A percentile compares a stretch with the other conserved stretches of the same genome.
Evolutionary conservation across 2,888 invertebrate species (phyloP).

Genomic region (Limnephilus marmoratus): DNA sequence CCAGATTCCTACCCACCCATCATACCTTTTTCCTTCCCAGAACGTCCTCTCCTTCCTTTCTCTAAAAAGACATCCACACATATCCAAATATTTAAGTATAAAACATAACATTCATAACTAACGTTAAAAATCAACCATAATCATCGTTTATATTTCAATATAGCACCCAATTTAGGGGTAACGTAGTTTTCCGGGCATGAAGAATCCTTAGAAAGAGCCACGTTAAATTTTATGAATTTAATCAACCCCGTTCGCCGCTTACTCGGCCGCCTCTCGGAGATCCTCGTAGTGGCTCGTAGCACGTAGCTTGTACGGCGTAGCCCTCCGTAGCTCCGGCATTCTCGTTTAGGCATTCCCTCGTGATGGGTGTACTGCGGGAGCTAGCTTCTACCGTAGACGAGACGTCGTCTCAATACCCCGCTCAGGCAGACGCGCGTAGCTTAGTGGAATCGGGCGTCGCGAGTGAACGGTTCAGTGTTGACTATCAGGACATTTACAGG

Average conservation of each 20-base stretch:
- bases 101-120: too few species aligned
- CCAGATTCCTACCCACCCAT: too few species aligned
- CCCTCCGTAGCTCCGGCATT: conserved; percentile 12
- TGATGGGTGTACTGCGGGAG: conserved; percentile 60
- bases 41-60: too few species aligned
- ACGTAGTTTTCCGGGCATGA: not conserved
- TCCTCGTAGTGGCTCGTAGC: not conserved
- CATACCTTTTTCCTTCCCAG: too few species aligned
- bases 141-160: not conserved
- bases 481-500: conserved; percentile 21
- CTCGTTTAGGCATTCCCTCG: conserved; percentile 57
- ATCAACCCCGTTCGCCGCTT: not conserved
- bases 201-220: not conserved
- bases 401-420: conserved; percentile 39
- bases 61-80: too few species aligned
- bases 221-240: conserved; percentile 32
- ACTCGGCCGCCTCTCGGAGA: conserved; percentile 9
- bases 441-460: not conserved
- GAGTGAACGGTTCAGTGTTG: conserved; percentile 32
- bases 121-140: not conserved
- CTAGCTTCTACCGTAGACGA: conserved; percentile 36
- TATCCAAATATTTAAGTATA: too few species aligned
- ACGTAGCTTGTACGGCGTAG: not conserved
- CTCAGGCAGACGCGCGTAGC: conserved; percentile 3
- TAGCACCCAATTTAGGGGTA: not conserved